Evolutionary conservation across 2,888 invertebrate genomes (phyloP).

Genomic region (Nezara viridula): DNA sequence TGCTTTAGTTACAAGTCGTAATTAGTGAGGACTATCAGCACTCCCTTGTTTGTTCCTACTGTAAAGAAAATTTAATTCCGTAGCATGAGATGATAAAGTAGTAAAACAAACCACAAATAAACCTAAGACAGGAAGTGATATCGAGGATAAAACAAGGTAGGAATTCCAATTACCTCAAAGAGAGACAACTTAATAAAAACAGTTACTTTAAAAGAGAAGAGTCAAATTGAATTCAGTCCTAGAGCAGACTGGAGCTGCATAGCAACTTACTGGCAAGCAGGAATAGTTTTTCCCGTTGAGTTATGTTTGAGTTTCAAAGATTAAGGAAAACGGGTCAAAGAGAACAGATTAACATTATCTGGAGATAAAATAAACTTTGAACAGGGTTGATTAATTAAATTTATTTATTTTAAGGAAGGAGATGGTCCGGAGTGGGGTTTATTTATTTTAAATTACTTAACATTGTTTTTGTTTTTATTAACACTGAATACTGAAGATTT

Average conservation of each 20-base stretch:
- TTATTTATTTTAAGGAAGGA: no score
- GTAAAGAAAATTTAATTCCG: no score
- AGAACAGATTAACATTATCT: not conserved
- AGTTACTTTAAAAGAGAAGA: slow-evolving; percentile 2
- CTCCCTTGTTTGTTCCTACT: no score
- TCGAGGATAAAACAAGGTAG: not conserved
- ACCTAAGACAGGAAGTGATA: not conserved
- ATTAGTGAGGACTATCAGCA: no score
- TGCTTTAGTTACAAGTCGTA: no score
- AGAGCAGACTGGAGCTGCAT: not conserved
- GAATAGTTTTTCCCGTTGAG: not conserved
- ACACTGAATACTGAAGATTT: no score
- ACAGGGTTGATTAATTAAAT: not conserved
- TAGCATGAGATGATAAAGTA: no score
- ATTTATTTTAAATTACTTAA: no score
- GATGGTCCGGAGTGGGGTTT: no score
- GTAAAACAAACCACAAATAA: not conserved
- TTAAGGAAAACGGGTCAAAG: not conserved
- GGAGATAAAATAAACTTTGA: not conserved
- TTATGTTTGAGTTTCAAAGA: not conserved
- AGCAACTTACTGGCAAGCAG: not conserved
- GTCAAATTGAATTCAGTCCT: slow-evolving; percentile 14
- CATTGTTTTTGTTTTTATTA: no score
- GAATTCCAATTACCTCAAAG: not conserved
- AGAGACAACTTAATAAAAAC: slow-evolving; percentile 7